A percentile compares a stretch with the other conserved stretches of the same genome.
Conservation (phyloP, 2,797 vertebrate species). For the Hyperoplus lanceolatus region DNA sequence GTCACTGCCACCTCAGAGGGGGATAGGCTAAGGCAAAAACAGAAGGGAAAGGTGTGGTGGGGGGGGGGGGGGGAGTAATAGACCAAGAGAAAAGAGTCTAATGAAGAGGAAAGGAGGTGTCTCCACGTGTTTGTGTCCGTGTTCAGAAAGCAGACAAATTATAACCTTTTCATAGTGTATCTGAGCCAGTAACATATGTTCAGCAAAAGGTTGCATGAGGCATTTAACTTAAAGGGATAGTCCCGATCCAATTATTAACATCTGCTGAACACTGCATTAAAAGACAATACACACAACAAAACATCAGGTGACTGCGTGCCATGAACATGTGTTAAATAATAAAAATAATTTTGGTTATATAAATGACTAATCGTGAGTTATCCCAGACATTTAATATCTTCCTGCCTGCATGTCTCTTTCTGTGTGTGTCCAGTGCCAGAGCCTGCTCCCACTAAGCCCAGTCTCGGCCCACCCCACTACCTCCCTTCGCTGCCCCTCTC, state of each 20-base stretch:
- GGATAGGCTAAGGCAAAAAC: slow-evolving; percentile 49
- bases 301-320: neutral
- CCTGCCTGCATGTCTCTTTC: slow-evolving; percentile 67
- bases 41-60: slow-evolving; percentile 44
- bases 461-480: slow-evolving; percentile 90
- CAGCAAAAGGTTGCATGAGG: slow-evolving; percentile 47
- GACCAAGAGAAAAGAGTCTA: slow-evolving; percentile 7
- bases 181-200: slow-evolving; percentile 62
- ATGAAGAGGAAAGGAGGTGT: slow-evolving; percentile 47
- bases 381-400: slow-evolving; percentile 64
- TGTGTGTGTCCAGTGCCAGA: slow-evolving; percentile 91
- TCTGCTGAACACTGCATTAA: neutral
- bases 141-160: slow-evolving; percentile 68
- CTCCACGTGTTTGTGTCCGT: slow-evolving; percentile 28
- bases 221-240: slow-evolving; percentile 45
- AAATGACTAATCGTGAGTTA: slow-evolving; percentile 37
- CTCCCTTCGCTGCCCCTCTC: slow-evolving; percentile 89
- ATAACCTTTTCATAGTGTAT: slow-evolving; percentile 65
- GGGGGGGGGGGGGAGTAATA: neutral
- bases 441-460: slow-evolving; percentile 90
- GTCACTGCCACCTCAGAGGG: slow-evolving; percentile 50
- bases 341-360: slow-evolving; percentile 28
- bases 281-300: neutral
- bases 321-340: neutral
- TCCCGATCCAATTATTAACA: neutral